These are phyloP conservation scores for Mastomys natalensis DNA, from an alignment of 2,113 vertebrate species.

Conservation along the genomic window DNA sequence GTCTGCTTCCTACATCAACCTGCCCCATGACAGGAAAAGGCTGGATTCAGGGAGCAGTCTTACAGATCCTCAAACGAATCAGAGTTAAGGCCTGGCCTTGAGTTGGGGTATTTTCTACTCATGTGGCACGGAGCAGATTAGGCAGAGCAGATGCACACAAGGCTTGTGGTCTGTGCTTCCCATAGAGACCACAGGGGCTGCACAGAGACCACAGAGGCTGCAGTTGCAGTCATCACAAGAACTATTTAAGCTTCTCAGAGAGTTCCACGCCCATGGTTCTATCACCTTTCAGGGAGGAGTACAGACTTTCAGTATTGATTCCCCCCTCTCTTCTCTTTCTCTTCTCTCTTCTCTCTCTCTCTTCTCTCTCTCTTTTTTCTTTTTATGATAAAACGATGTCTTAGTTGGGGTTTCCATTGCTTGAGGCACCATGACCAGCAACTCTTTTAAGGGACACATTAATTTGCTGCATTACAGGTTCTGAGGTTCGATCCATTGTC, in stretches of 20 bases:
- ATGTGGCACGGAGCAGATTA: background rate
- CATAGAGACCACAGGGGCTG: background rate
- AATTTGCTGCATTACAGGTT: no score
- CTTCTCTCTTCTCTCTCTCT: background rate
- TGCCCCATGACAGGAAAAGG: conserved; percentile 18
- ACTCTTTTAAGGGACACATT: no score
- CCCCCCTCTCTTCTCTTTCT: background rate
- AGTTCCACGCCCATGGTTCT: background rate
- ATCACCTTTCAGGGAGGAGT: background rate
- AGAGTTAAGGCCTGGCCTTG: background rate
- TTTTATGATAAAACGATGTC: background rate
- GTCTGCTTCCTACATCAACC: background rate
- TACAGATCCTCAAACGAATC: background rate
- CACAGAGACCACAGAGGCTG: background rate
- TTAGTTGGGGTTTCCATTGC: no score
- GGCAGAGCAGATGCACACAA: background rate
- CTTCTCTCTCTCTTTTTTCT: background rate
- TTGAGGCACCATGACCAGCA: no score
- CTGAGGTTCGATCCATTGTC: no score
- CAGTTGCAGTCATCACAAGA: background rate
- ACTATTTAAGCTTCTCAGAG: background rate
- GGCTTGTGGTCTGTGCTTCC: background rate
- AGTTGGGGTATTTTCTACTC: background rate
- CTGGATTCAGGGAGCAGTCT: background rate
- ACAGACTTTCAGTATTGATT: background rate